Conservation (phyloP, 2,888 invertebrate genomes). For the Seira sanloemensis region DNA sequence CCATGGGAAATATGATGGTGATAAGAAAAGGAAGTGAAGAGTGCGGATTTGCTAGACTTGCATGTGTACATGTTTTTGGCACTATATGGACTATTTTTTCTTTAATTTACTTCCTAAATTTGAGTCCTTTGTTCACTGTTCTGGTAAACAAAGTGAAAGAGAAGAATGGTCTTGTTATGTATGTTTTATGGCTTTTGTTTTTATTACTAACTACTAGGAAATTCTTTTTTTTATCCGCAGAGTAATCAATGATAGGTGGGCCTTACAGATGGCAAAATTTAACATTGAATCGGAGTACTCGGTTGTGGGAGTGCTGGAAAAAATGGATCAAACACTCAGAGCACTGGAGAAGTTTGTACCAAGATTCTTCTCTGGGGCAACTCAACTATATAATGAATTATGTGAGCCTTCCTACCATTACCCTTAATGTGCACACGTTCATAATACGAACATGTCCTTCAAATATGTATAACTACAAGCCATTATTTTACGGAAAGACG, state of each 20-base stretch:
- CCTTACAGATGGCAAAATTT: constrained; percentile 88
- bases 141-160: no score
- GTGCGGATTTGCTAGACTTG: no score
- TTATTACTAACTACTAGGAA: constrained; percentile 39
- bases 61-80: no score
- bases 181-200: constrained; percentile 44
- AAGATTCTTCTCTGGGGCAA: constrained; percentile 87
- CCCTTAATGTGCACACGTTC: no score
- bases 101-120: no score
- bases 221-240: constrained; percentile 78
- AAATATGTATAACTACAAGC: background rate
- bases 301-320: constrained; percentile 92
- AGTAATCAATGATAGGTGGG: constrained; percentile 89
- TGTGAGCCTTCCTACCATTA: constrained; percentile 78
- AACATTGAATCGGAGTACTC: constrained; percentile 92
- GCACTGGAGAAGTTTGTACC: constrained; percentile 91
- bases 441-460: background rate
- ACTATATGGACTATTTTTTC: no score
- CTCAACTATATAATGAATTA: constrained; percentile 82
- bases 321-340: constrained; percentile 88
- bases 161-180: constrained; percentile 21
- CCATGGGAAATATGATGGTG: no score
- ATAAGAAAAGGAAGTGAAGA: no score
- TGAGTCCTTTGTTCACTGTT: no score
- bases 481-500: no score